phyloP scores from a whole-genome alignment of 1,140 invertebrate species.

The Telenomus remus region DNA sequence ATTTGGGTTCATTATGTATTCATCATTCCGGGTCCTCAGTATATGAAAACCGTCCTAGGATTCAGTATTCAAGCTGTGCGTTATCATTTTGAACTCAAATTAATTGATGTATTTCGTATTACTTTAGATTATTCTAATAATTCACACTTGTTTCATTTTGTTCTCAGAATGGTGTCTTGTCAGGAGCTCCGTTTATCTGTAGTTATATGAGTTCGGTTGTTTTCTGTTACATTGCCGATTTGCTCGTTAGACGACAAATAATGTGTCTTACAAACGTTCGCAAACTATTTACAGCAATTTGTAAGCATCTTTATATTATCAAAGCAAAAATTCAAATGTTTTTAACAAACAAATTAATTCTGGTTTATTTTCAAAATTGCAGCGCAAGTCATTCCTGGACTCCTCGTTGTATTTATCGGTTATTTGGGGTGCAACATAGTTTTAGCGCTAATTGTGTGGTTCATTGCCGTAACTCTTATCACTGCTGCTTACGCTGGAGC shows the following conservation, averaged over 20 bases:
- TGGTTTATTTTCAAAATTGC: background rate
- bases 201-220: constrained; percentile 83
- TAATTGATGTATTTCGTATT: background rate
- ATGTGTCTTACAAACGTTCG: constrained; percentile 80
- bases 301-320: constrained; percentile 68
- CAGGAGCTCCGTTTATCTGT: constrained; percentile 81
- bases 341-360: background rate
- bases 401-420: constrained; percentile 80
- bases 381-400: constrained; percentile 83
- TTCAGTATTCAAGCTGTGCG: constrained; percentile 81
- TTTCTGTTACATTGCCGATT: constrained; percentile 83
- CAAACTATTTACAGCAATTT: constrained; percentile 81
- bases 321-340: too few relatives aligned
- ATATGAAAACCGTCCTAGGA: constrained; percentile 82
- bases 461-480: constrained; percentile 82
- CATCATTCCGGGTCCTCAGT: constrained; percentile 82
- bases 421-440: constrained; percentile 80
- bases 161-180: constrained; percentile 80
- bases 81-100: constrained; percentile 1
- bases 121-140: too few relatives aligned
- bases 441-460: constrained; percentile 80
- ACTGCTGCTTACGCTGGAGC: constrained; percentile 84
- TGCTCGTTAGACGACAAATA: constrained; percentile 77
- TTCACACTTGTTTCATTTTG: constrained; percentile 3
- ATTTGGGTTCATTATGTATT: constrained; percentile 85